These are phyloP conservation scores for Druceiella hillmani DNA, from an alignment of 2,888 invertebrate species.

Conservation along the genomic window DNA sequence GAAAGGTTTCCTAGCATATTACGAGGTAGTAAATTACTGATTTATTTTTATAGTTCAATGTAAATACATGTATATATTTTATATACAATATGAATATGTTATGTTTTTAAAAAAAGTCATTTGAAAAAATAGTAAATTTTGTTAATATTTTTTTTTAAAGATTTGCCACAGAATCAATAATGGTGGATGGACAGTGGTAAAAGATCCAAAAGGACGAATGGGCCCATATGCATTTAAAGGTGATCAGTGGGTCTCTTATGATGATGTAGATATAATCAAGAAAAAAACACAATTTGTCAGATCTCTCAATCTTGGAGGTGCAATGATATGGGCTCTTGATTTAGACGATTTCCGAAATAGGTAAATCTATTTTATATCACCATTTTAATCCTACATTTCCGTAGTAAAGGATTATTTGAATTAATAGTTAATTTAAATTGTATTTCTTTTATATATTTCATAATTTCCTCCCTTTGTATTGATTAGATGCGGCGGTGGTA, in stretches of 20 bases:
- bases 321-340: slow-evolving; percentile 89
- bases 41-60: neutral
- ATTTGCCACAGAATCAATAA: slow-evolving; percentile 78
- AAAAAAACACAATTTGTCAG: slow-evolving; percentile 76
- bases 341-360: slow-evolving; percentile 78
- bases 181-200: slow-evolving; percentile 74
- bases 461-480: too few species aligned
- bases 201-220: slow-evolving; percentile 71
- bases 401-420: neutral
- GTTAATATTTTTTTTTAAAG: slow-evolving; percentile 33
- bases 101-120: slow-evolving; percentile 6
- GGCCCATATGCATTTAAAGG: slow-evolving; percentile 85
- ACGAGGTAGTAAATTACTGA: slow-evolving; percentile 66
- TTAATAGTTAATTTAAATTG: neutral
- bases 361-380: slow-evolving; percentile 26
- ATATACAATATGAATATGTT: slow-evolving; percentile 7
- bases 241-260: slow-evolving; percentile 89
- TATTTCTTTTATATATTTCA: slow-evolving; percentile 3
- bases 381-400: neutral
- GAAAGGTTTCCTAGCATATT: slow-evolving; percentile 82
- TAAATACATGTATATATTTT: slow-evolving; percentile 1
- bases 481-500: slow-evolving; percentile 71
- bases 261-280: slow-evolving; percentile 74
- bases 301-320: slow-evolving; percentile 73
- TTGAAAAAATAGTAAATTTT: slow-evolving; percentile 12